Conservation (phyloP, 2,888 invertebrate genomes). For the Sicus ferrugineus region DNA sequence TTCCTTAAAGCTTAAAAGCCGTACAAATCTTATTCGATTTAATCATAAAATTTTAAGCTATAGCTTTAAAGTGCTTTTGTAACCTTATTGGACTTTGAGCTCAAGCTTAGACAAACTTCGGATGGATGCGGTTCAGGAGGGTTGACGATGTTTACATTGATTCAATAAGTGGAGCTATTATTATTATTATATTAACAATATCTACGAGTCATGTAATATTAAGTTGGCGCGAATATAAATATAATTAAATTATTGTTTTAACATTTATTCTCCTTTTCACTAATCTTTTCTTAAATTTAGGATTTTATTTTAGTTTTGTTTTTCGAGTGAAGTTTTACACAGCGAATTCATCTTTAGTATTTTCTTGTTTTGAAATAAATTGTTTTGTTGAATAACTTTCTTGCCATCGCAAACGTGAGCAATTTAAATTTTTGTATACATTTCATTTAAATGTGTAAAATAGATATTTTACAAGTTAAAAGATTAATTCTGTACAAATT, state of each 20-base stretch:
- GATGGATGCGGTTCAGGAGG: slow-evolving; percentile 12
- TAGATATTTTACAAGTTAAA: too few species aligned
- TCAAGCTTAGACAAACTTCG: slow-evolving; percentile 15
- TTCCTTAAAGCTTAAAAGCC: background rate
- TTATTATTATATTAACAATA: background rate
- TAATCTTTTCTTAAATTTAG: background rate
- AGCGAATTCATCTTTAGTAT: too few species aligned
- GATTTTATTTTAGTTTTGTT: background rate
- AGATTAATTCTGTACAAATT: too few species aligned
- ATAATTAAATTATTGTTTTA: too few species aligned
- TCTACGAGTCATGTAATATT: background rate
- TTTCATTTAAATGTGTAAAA: background rate
- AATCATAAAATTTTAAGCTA: slow-evolving; percentile 7
- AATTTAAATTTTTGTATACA: too few species aligned
- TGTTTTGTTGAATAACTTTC: too few species aligned
- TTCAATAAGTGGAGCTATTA: background rate
- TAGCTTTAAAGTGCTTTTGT: slow-evolving; percentile 12
- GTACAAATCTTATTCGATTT: slow-evolving; percentile 16
- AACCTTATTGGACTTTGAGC: background rate
- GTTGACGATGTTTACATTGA: background rate
- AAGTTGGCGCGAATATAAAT: background rate
- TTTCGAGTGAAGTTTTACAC: too few species aligned
- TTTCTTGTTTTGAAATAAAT: too few species aligned
- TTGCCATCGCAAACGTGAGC: too few species aligned
- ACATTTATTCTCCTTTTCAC: too few species aligned